Evolutionary conservation across 2,797 vertebrate genomes (phyloP).

Genomic region (Sebastes aleutianus): DNA sequence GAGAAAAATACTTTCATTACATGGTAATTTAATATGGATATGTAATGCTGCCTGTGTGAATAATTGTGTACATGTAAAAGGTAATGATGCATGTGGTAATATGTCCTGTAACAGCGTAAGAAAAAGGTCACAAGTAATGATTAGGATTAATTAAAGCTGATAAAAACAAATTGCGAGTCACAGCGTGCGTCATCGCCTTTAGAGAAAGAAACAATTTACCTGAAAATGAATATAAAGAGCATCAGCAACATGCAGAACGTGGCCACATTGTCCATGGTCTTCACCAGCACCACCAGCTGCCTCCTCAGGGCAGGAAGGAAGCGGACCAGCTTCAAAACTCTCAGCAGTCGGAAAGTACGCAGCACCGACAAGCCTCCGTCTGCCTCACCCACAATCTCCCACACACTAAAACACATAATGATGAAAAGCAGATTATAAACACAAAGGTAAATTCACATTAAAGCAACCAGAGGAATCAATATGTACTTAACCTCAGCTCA

Average conservation of each 20-base stretch:
- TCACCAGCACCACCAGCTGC: conserved; percentile 94
- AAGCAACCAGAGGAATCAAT: conserved; percentile 7
- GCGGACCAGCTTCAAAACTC: conserved; percentile 92
- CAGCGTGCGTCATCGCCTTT: background rate
- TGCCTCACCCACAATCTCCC: conserved; percentile 91
- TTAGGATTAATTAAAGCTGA: conserved; percentile 5
- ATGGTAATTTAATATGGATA: conserved; percentile 20
- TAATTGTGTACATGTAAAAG: conserved; percentile 19
- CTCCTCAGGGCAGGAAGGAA: conserved; percentile 92
- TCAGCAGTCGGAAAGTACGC: conserved; percentile 90
- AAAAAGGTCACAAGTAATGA: background rate
- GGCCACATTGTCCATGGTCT: conserved; percentile 95
- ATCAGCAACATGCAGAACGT: conserved; percentile 93
- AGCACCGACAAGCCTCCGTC: conserved; percentile 91
- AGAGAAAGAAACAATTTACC: conserved; percentile 62
- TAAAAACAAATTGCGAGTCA: background rate
- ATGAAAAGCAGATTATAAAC: conserved; percentile 1
- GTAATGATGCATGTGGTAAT: conserved; percentile 8
- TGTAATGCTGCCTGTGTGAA: background rate
- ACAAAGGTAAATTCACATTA: conserved; percentile 8
- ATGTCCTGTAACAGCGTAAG: background rate
- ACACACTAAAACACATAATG: conserved; percentile 81
- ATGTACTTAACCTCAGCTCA: background rate
- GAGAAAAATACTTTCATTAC: conserved; percentile 28
- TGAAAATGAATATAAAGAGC: conserved; percentile 97